These are phyloP conservation scores for Gymnoscopelus microlampas DNA, from an alignment of 2,797 vertebrate genomes.

Conservation along the genomic window DNA sequence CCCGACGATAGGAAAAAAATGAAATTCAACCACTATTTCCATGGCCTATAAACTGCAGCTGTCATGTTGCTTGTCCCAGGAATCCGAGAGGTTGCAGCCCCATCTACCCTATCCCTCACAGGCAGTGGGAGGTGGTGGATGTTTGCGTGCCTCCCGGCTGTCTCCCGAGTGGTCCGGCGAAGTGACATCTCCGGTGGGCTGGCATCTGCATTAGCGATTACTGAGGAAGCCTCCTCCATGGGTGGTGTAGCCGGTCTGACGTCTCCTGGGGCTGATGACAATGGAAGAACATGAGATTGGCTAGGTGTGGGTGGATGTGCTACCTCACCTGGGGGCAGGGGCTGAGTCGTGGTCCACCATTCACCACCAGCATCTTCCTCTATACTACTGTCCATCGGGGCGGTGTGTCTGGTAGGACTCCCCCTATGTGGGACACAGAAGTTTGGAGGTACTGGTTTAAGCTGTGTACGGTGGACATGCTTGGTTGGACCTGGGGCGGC, in stretches of 20 bases:
- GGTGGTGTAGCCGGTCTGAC: no score
- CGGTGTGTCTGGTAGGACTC: not conserved
- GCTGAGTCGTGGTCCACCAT: not conserved
- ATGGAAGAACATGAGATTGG: not conserved
- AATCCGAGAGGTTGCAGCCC: not conserved
- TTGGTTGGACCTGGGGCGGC: not conserved
- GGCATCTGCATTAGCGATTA: no score
- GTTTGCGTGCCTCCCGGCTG: not conserved
- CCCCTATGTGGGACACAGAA: not conserved
- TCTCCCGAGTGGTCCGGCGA: not conserved
- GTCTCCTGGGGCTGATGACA: not conserved
- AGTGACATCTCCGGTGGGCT: not conserved
- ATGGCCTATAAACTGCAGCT: not conserved
- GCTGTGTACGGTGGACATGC: not conserved
- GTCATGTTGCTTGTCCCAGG: not conserved
- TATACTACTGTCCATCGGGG: not conserved
- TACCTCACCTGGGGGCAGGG: not conserved
- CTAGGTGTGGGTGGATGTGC: not conserved
- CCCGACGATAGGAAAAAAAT: not conserved
- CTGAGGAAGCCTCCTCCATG: no score
- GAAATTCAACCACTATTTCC: not conserved
- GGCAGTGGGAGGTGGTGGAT: slow-evolving; percentile 1
- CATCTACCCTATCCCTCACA: not conserved
- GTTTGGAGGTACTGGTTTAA: not conserved
- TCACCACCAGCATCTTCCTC: not conserved